Conservation (phyloP, 2,797 vertebrate species). For the Trematomus bernacchii region DNA sequence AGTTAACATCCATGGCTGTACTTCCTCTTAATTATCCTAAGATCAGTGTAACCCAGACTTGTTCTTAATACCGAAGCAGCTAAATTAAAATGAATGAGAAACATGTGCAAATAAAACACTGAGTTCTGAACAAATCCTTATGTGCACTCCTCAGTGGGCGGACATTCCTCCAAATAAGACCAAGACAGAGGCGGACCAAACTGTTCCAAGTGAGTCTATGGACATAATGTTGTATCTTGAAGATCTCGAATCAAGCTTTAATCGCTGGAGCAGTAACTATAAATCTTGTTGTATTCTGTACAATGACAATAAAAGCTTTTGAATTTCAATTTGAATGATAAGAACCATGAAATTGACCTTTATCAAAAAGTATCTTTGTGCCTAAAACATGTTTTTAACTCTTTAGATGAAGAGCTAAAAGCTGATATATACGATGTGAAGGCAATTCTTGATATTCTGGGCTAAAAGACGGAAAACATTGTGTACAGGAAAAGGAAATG, state of each 20-base stretch:
- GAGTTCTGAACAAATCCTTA: slow-evolving; percentile 14
- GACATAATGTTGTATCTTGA: not conserved
- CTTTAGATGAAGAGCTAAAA: not conserved
- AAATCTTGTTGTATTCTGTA: too few relatives aligned
- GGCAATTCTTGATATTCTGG: not conserved
- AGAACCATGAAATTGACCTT: not conserved
- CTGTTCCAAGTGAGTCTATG: not conserved
- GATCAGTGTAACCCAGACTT: not conserved
- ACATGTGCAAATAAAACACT: not conserved
- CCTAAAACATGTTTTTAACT: too few relatives aligned
- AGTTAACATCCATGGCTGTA: not conserved
- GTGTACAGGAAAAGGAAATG: slow-evolving; percentile 23
- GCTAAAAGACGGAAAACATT: slow-evolving; percentile 24
- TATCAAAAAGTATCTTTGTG: too few relatives aligned
- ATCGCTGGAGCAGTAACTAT: too few relatives aligned
- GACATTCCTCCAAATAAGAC: not conserved
- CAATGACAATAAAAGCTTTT: too few relatives aligned
- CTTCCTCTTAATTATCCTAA: not conserved
- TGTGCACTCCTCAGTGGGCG: slow-evolving; percentile 1
- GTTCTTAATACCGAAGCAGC: not conserved
- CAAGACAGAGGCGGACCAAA: not conserved
- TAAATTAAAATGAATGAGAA: slow-evolving; percentile 2
- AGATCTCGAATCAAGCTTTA: not conserved
- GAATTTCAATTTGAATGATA: too few relatives aligned
- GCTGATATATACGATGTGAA: not conserved